Percentiles rank a stretch among this genome's conserved stretches.
Conservation (phyloP, 2,888 invertebrate species). For the Andricus curvator region DNA sequence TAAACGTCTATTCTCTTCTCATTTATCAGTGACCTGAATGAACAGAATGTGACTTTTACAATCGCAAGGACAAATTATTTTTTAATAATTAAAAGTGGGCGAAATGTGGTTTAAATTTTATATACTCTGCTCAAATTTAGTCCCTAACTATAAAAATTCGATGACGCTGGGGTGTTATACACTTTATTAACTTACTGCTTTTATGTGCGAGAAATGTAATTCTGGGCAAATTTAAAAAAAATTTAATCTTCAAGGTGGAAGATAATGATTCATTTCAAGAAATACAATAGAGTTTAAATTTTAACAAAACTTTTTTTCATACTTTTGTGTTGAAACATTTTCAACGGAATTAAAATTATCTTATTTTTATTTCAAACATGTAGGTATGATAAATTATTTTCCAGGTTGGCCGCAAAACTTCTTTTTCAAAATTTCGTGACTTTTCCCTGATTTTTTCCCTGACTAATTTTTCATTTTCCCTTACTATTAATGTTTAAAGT, state of each 20-base stretch:
- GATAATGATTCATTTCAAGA: not conserved
- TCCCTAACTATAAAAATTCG: not conserved
- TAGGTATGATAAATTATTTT: too few species aligned
- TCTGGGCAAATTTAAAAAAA: not conserved
- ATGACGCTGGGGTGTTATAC: not conserved
- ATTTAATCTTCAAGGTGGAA: not conserved
- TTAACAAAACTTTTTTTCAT: not conserved
- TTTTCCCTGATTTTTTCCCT: too few species aligned
- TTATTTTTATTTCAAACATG: not conserved
- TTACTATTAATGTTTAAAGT: too few species aligned
- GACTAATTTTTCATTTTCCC: too few species aligned
- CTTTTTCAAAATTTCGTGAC: too few species aligned
- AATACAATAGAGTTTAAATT: not conserved
- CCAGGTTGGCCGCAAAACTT: too few species aligned
- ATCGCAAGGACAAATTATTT: slow-evolving; percentile 1
- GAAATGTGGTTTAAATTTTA: not conserved
- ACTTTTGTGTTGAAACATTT: not conserved
- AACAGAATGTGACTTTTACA: slow-evolving; percentile 16
- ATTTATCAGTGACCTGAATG: slow-evolving; percentile 35
- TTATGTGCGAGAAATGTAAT: not conserved
- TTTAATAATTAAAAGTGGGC: slow-evolving; percentile 25
- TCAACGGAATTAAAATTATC: not conserved
- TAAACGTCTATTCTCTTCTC: slow-evolving; percentile 18
- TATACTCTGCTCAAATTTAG: not conserved
- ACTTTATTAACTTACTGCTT: not conserved